phyloP scores from a whole-genome alignment of 2,113 vertebrate species.

The Cephalopholis sonnerati region DNA sequence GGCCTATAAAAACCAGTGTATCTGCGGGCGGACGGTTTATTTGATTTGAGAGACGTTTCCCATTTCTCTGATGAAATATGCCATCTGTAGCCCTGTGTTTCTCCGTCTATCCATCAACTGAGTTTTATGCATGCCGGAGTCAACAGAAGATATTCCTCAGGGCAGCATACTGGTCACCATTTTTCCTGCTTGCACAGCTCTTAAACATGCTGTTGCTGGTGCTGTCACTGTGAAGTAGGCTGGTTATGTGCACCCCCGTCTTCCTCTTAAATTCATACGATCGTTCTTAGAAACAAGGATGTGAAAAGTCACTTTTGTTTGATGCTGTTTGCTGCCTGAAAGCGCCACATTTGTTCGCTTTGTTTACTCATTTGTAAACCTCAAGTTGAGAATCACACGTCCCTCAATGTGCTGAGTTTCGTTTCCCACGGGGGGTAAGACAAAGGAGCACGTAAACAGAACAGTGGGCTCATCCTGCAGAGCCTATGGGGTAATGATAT shows the following conservation, averaged over 20 bases:
- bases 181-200: conserved; percentile 44
- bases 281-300: neutral
- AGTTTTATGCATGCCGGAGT: conserved; percentile 40
- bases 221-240: conserved; percentile 24
- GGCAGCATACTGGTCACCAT: conserved; percentile 36
- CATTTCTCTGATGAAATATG: conserved; percentile 52
- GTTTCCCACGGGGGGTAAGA: conserved; percentile 50
- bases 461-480: conserved; percentile 58
- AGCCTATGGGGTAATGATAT: conserved; percentile 76
- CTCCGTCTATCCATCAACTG: conserved; percentile 36
- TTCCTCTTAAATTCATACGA: neutral
- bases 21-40: neutral
- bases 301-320: neutral
- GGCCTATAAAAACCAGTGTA: conserved; percentile 5
- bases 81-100: conserved; percentile 37
- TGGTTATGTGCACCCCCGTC: neutral
- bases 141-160: conserved; percentile 56
- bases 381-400: conserved; percentile 29
- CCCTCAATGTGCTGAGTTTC: conserved; percentile 41
- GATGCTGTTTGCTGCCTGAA: neutral
- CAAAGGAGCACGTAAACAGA: conserved; percentile 62
- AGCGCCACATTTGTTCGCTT: conserved; percentile 21
- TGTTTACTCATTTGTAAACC: conserved; percentile 38
- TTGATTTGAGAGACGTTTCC: conserved; percentile 51
- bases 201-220: conserved; percentile 35